Conservation (phyloP, 2,797 vertebrate species). For the Aeoliscus strigatus region DNA sequence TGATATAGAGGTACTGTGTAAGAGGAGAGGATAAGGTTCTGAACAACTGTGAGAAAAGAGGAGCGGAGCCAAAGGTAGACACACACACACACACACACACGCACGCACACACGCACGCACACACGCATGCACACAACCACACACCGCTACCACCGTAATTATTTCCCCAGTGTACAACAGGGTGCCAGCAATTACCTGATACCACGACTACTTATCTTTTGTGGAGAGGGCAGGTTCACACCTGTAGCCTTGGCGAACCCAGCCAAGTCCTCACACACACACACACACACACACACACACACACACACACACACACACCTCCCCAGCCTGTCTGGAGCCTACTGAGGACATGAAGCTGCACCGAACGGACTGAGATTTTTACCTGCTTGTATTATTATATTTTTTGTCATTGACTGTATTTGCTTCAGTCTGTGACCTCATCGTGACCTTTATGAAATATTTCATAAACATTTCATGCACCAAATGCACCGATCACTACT, state of each 20-base stretch:
- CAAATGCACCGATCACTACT: too few relatives aligned
- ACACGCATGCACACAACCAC: constrained; percentile 17
- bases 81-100: constrained; percentile 10
- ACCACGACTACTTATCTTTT: constrained; percentile 64
- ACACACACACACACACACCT: constrained; percentile 5
- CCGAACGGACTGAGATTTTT: constrained; percentile 3
- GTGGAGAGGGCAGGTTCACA: constrained; percentile 59
- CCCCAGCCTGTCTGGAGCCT: constrained; percentile 36
- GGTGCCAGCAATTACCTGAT: constrained; percentile 75
- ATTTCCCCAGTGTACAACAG: constrained; percentile 66
- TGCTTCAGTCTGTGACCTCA: too few relatives aligned
- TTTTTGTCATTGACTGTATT: too few relatives aligned
- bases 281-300: constrained; percentile 6
- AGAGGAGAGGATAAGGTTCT: constrained; percentile 46
- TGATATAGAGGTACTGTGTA: constrained; percentile 34
- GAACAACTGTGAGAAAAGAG: constrained; percentile 29
- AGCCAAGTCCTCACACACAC: constrained; percentile 11
- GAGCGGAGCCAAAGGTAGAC: constrained; percentile 7
- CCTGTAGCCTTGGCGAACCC: constrained; percentile 39
- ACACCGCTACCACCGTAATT: constrained; percentile 62
- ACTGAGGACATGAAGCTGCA: constrained; percentile 14
- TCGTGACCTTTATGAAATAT: too few relatives aligned
- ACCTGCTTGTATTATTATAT: background rate
- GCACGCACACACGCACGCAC: constrained; percentile 13
- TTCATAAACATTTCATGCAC: too few relatives aligned